phyloP scores from a whole-genome alignment of 2,888 invertebrate genomes.

The Netelia fuscicornis region DNA sequence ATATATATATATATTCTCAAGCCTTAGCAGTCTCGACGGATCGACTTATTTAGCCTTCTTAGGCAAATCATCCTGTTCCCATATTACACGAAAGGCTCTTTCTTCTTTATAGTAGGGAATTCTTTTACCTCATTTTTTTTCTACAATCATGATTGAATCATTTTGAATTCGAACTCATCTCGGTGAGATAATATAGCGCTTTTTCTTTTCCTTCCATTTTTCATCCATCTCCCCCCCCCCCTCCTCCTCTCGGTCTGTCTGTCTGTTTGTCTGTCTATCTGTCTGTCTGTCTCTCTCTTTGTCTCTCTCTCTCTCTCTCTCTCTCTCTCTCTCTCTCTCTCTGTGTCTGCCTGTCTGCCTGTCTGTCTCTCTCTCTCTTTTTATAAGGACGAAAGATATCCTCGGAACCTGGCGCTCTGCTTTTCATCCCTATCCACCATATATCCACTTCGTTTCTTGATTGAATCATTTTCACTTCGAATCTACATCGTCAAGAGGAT shows the following conservation, averaged over 20 bases:
- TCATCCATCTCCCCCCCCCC: too few relatives aligned
- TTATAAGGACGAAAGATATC: conserved; percentile 16
- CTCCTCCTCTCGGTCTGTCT: too few relatives aligned
- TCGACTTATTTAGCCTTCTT: conserved; percentile 52
- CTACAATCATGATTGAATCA: conserved; percentile 43
- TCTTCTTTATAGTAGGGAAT: conserved; percentile 2
- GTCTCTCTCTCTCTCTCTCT: background rate
- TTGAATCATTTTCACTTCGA: conserved; percentile 48
- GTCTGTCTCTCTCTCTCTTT: background rate
- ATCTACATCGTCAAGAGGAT: conserved; percentile 44
- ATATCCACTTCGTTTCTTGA: conserved; percentile 32
- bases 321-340: too few relatives aligned
- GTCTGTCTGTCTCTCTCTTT: too few relatives aligned
- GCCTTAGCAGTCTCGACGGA: conserved; percentile 21
- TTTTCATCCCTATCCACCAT: background rate
- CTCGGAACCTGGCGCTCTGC: background rate
- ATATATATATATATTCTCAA: background rate
- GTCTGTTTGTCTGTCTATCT: background rate
- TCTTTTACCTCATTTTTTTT: conserved; percentile 11
- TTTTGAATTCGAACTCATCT: conserved; percentile 21
- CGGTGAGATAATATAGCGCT: conserved; percentile 18
- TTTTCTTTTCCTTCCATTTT: too few relatives aligned
- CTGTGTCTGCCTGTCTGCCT: too few relatives aligned
- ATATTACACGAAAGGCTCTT: background rate
- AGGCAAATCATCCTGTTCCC: conserved; percentile 40